Evolutionary conservation across 2,113 vertebrate species (phyloP), one percentile per base, ranked within the genome.

Genomic region (Callorhinus ursinus): DNA sequence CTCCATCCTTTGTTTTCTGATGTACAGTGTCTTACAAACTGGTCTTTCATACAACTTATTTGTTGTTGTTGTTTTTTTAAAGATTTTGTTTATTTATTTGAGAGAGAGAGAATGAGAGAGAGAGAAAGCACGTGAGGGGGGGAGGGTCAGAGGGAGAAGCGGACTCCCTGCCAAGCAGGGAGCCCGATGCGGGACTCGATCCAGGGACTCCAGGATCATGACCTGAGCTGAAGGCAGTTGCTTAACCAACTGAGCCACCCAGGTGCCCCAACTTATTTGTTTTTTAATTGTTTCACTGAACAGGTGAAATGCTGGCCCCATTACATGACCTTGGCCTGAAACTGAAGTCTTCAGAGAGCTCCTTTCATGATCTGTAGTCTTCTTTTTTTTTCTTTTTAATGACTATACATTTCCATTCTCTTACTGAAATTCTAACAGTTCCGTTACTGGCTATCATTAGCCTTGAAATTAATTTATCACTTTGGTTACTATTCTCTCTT

Each of bases 391-490:
- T 77, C 51, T 53, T 28, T 93, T 94, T 46, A 46, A 13, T 69
- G 19, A 76, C 39, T 92, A 26, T 18, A 94, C 31, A 71, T 89
- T 82, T 90, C 10, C 55, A 81, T 76, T 71, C 0, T 67, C n/a
- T 92, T 61, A 33, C 15, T 69, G 31, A 89, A 14, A 85, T 67
- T 57, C 65, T 76, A 92, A 72, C 22, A 72, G 49, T 42, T 96
- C n/a, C 90, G 84, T 67, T 53, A 90, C 74, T 67, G 31, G 65
- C 33, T 91, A 72, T 67, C 79, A 77, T 80, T 91, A 97, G 39
- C 55, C 49, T 93, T 80, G 33, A 85, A 86, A 82, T 93, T 90
- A 89, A 93, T 80, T 84, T 57, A 59, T 82, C 46, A 79, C 74
- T 61, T 90, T 94, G 72, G 84, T 39, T 92, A 59, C 7, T 81